Percentiles rank a stretch among this genome's conserved stretches.
Evolutionary conservation across 2,888 invertebrate species (phyloP).

Genomic region (Mystacides longicornis): DNA sequence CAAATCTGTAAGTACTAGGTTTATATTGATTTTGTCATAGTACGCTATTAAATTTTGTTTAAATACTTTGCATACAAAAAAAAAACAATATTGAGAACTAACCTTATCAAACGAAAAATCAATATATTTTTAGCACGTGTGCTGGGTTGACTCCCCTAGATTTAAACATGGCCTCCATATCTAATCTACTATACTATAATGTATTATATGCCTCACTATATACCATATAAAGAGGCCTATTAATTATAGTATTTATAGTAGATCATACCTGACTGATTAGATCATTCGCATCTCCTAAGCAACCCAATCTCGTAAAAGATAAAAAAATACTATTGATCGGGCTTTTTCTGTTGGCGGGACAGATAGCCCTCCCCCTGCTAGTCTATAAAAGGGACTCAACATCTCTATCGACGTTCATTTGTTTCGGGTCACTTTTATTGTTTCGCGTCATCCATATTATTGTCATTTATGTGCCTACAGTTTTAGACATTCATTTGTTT

Average conservation of each 20-base stretch:
- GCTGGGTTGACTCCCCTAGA: too few species aligned
- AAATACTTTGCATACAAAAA: too few species aligned
- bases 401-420: not conserved
- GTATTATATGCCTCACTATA: not conserved
- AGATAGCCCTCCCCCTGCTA: not conserved
- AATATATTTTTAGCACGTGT: too few species aligned
- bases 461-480: not conserved
- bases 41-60: too few species aligned
- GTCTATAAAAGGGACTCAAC: not conserved
- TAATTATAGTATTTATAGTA: not conserved
- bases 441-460: not conserved
- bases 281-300: not conserved
- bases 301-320: not conserved
- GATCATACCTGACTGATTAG: not conserved
- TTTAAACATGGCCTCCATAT: too few species aligned
- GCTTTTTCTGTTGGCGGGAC: too few species aligned
- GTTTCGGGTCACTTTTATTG: not conserved
- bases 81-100: too few species aligned
- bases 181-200: too few species aligned
- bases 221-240: not conserved
- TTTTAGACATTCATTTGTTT: not conserved
- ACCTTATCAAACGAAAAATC: too few species aligned
- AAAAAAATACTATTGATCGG: conserved; percentile 2
- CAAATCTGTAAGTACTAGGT: too few species aligned
- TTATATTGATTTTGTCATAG: too few species aligned